phyloP scores from a whole-genome alignment of 1,140 invertebrate genomes.

The Pseudomyrmex pallidus region DNA sequence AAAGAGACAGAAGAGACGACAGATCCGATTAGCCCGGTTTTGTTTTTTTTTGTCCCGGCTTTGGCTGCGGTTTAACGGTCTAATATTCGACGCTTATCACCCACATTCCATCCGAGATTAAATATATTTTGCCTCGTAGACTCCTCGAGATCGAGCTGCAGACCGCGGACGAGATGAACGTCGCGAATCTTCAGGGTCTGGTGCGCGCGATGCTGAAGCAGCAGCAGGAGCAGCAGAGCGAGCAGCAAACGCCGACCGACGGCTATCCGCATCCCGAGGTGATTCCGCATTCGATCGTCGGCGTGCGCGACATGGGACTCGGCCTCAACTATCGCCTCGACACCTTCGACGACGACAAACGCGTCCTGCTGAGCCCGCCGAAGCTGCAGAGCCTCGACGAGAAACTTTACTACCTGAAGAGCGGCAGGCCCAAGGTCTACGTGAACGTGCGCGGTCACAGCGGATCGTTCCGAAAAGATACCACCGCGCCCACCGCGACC shows the following conservation, averaged over 20 bases:
- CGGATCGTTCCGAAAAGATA: slow-evolving; percentile 74
- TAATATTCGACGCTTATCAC: not conserved
- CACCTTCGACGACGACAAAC: slow-evolving; percentile 53
- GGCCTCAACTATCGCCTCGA: slow-evolving; percentile 64
- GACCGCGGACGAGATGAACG: slow-evolving; percentile 72
- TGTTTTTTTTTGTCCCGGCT: not conserved
- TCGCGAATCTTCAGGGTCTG: slow-evolving; percentile 74
- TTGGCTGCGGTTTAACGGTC: slow-evolving; percentile 44
- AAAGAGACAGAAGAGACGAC: not conserved
- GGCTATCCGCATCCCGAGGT: slow-evolving; percentile 77
- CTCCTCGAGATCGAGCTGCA: slow-evolving; percentile 79
- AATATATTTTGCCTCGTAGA: slow-evolving; percentile 51
- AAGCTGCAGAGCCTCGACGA: slow-evolving; percentile 71
- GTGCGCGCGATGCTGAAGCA: slow-evolving; percentile 76
- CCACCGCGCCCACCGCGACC: slow-evolving; percentile 44
- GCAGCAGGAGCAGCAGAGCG: slow-evolving; percentile 37
- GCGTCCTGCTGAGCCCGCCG: slow-evolving; percentile 36
- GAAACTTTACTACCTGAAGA: slow-evolving; percentile 80
- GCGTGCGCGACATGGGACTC: slow-evolving; percentile 76
- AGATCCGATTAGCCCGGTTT: slow-evolving; percentile 6
- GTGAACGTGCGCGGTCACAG: slow-evolving; percentile 78
- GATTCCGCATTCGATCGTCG: slow-evolving; percentile 78
- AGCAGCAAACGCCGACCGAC: slow-evolving; percentile 34
- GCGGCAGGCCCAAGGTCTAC: slow-evolving; percentile 77
- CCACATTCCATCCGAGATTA: slow-evolving; percentile 1